phyloP scores from a whole-genome alignment of 2,797 vertebrate species.

The Sardinella longiceps region DNA sequence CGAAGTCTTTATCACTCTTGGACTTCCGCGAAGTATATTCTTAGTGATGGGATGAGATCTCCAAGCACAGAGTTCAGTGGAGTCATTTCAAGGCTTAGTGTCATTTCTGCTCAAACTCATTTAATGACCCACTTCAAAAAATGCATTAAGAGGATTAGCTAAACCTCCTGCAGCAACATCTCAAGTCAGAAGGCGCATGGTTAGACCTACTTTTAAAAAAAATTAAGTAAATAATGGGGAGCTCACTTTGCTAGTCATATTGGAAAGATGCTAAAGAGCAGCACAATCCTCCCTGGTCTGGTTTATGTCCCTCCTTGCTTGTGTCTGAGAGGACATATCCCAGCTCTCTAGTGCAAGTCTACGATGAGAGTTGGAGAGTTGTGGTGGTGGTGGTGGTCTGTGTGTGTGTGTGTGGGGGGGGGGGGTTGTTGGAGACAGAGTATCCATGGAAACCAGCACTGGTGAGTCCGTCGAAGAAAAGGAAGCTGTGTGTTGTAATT shows the following conservation, averaged over 20 bases:
- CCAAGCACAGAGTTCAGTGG: too few species aligned
- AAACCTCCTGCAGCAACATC: neutral
- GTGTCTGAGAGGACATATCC: slow-evolving; percentile 57
- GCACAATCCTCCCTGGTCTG: neutral
- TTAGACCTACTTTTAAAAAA: neutral
- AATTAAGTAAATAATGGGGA: neutral
- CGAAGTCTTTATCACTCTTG: neutral
- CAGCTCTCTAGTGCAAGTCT: slow-evolving; percentile 75
- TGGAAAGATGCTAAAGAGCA: neutral
- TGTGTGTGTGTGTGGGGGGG: neutral
- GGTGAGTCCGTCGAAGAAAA: slow-evolving; percentile 61
- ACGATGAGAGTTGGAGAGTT: slow-evolving; percentile 71
- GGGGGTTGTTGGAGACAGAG: slow-evolving; percentile 60
- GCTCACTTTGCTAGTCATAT: neutral
- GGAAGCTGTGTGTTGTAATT: slow-evolving; percentile 57
- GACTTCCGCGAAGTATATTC: neutral
- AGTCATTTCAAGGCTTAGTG: neutral
- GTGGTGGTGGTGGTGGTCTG: too few species aligned
- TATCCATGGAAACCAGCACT: slow-evolving; percentile 78
- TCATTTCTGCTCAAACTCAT: neutral
- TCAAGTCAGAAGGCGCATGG: neutral
- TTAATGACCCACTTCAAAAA: neutral
- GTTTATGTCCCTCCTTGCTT: neutral
- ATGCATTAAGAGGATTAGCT: neutral
- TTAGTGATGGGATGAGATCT: neutral